phyloP scores from a whole-genome alignment of 1,140 invertebrate species.

The Caenorhabditis brenneri region DNA sequence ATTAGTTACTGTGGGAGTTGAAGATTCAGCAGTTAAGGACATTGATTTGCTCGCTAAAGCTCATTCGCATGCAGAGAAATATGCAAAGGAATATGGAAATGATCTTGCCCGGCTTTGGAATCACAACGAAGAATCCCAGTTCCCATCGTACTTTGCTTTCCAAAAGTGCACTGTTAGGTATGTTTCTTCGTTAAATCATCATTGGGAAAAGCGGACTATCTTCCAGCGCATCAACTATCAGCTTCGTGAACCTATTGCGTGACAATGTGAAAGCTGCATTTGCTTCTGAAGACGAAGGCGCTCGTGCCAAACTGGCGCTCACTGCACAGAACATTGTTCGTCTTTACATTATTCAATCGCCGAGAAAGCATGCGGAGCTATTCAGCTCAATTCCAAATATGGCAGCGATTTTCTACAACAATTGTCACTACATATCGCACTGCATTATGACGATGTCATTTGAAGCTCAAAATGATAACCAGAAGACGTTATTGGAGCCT shows the following conservation, averaged over 20 bases:
- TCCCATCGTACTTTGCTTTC: not conserved
- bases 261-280: conserved; percentile 2
- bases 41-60: conserved; percentile 7
- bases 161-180: conserved; percentile 20
- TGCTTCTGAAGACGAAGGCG: not conserved
- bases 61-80: not conserved
- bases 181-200: too few relatives aligned
- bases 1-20: conserved; percentile 11
- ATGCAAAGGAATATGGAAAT: not conserved
- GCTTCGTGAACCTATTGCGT: not conserved
- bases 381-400: conserved; percentile 34
- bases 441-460: conserved; percentile 24
- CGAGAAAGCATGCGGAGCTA: conserved; percentile 19
- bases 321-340: conserved; percentile 14
- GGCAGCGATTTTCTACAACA: conserved; percentile 17
- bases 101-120: conserved; percentile 13
- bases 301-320: not conserved
- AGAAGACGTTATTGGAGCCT: conserved; percentile 25
- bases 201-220: too few relatives aligned
- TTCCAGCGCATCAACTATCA: conserved; percentile 11
- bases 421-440: conserved; percentile 13
- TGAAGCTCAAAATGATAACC: not conserved
- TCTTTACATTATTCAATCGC: not conserved
- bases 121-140: conserved; percentile 21
- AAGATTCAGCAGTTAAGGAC: not conserved